Evolutionary conservation across 2,888 invertebrate genomes (phyloP).

Genomic region (Timema cristinae): DNA sequence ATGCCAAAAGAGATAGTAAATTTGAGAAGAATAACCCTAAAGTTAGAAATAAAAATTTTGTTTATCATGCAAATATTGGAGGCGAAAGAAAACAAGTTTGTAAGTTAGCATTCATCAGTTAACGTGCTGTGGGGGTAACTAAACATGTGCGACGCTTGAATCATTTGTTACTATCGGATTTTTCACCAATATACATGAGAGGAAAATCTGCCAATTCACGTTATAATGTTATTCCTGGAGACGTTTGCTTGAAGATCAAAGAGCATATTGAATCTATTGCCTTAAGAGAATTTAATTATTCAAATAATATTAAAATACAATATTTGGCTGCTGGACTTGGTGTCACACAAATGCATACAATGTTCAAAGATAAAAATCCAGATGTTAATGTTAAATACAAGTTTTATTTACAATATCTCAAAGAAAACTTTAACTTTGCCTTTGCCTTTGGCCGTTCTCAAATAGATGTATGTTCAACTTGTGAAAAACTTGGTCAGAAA

Average conservation of each 20-base stretch:
- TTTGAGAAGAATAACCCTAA: too few relatives aligned
- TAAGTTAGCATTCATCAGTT: too few relatives aligned
- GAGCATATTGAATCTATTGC: slow-evolving; percentile 1
- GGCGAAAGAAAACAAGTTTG: too few relatives aligned
- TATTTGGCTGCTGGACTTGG: neutral
- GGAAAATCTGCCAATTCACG: too few relatives aligned
- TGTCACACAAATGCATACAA: neutral
- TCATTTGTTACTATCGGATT: too few relatives aligned
- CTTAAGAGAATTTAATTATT: neutral
- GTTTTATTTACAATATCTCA: neutral
- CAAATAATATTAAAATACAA: neutral
- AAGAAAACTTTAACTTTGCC: neutral
- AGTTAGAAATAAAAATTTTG: too few relatives aligned
- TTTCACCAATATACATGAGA: too few relatives aligned
- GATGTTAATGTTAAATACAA: neutral
- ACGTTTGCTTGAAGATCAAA: neutral
- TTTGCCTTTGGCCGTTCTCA: neutral
- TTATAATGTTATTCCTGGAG: too few relatives aligned
- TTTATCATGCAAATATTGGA: too few relatives aligned
- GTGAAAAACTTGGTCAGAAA: neutral
- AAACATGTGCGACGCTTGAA: too few relatives aligned
- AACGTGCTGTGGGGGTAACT: too few relatives aligned
- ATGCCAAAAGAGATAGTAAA: too few relatives aligned
- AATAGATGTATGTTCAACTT: neutral
- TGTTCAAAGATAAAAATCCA: neutral